Evolutionary conservation across 2,113 vertebrate species (phyloP).

Genomic region (Hyaena hyaena): DNA sequence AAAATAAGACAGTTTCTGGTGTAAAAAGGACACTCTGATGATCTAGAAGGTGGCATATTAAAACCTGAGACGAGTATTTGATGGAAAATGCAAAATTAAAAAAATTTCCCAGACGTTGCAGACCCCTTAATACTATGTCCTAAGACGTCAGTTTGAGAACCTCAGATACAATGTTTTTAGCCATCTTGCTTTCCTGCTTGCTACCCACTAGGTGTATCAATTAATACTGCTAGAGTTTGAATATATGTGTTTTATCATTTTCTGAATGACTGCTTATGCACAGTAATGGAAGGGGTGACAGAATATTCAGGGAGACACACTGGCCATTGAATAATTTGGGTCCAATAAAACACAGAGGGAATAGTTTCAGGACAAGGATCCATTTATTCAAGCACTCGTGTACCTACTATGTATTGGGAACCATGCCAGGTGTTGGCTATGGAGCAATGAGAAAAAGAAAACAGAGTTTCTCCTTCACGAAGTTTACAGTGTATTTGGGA

Average conservation of each 20-base stretch:
- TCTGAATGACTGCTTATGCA: background rate
- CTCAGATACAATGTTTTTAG: slow-evolving; percentile 8
- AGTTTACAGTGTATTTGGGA: background rate
- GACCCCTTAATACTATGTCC: background rate
- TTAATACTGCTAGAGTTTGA: background rate
- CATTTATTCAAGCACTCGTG: background rate
- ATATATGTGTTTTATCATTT: slow-evolving; percentile 9
- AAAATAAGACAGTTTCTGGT: slow-evolving; percentile 15
- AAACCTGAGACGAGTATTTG: slow-evolving; percentile 24
- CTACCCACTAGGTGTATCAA: background rate
- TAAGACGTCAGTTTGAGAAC: background rate
- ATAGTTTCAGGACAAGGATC: background rate
- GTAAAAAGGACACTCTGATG: slow-evolving; percentile 16
- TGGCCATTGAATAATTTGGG: background rate
- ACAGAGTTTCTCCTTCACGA: background rate
- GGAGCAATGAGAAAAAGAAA: background rate
- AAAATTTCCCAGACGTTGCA: background rate
- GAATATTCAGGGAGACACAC: slow-evolving; percentile 5
- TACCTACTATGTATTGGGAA: background rate
- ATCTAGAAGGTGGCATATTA: slow-evolving; percentile 12
- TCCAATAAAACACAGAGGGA: background rate
- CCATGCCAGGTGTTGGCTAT: background rate
- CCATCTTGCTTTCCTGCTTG: background rate
- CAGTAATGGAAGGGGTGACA: background rate
- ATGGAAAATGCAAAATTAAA: slow-evolving; percentile 36